Conservation (phyloP, 2,888 invertebrate genomes). For the Cheilosia impressa region DNA sequence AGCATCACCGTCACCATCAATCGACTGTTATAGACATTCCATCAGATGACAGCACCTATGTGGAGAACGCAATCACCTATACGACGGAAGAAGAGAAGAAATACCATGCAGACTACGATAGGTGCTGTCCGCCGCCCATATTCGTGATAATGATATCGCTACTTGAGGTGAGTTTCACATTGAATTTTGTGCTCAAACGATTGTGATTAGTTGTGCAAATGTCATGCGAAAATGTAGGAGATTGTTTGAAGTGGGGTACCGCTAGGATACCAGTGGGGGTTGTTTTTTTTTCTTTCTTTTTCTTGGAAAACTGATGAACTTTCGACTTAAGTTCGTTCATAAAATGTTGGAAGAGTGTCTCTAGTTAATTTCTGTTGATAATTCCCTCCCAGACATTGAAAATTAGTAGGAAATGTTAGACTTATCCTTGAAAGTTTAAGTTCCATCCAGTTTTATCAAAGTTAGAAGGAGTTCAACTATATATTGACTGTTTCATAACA, state of each 20-base stretch:
- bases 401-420: no score
- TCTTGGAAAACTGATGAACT: neutral
- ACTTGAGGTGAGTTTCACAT: constrained; percentile 91
- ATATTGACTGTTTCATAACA: no score
- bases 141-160: constrained; percentile 96
- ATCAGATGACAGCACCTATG: constrained; percentile 74
- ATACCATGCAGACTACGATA: constrained; percentile 97
- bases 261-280: no score
- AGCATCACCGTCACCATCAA: constrained; percentile 62
- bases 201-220: neutral
- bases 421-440: no score
- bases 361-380: no score
- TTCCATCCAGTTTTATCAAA: no score
- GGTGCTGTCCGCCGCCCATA: constrained; percentile 96
- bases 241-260: no score
- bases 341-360: no score
- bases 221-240: no score
- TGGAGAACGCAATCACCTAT: constrained; percentile 71
- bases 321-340: neutral
- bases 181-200: no score
- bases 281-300: neutral
- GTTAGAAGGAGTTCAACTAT: no score
- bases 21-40: constrained; percentile 80
- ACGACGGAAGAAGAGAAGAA: constrained; percentile 83
- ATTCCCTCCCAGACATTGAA: no score